Base-by-base conservation (phyloP, 1,140 invertebrate species). In the Leptopilina clavipes region DNA sequence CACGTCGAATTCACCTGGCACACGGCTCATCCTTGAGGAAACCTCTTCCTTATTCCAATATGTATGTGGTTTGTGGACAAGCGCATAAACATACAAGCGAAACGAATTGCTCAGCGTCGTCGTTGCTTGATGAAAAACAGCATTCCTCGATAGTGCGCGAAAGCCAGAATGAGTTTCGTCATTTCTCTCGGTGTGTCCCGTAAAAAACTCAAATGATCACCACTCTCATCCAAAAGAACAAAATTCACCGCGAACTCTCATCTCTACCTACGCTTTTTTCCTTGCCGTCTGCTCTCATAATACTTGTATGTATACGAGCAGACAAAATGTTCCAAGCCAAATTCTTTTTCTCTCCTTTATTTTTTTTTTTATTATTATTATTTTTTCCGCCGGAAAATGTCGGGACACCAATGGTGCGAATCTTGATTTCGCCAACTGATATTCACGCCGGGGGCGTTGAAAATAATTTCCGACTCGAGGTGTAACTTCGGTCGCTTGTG, bases 161-260 rank as follows among this genome's bases (percentile, higher is more conserved):
- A 59, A 76, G 73, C 71, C 71, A 71, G 73, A 77, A 78, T 74
- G 76, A 45, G 54, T 71, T 71, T 73, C 72, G 72, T 44, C 31
- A 59, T 75, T 72, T 22, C 31, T 77, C 71, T 17, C 52, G 1
- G 14, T 73, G 6, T 48, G 65, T 73, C 37, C 44, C 59, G 31
- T 45, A 73, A 73, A 65, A 48, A 37, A 52, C 71, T 9, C 37
- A 65, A 54, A 72, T 59, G 40, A 45, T 43, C 54, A 72, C 17
- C 54, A 72, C 17, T 19, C 11, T 74, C 52, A 45, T 25, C 25
- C 8, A 54, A 25, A 74, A 74, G 22, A 74, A 44, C 37, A 37
- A 74, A 40, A 52, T 74, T 65, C 14, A 74, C 43, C 73, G 56
- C 40, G 37, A 65, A 74, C 31, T 48, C 54, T 48, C 54, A 37